Evolutionary conservation across 2,797 vertebrate genomes (phyloP).

Genomic region (Lutjanus argentimaculatus): DNA sequence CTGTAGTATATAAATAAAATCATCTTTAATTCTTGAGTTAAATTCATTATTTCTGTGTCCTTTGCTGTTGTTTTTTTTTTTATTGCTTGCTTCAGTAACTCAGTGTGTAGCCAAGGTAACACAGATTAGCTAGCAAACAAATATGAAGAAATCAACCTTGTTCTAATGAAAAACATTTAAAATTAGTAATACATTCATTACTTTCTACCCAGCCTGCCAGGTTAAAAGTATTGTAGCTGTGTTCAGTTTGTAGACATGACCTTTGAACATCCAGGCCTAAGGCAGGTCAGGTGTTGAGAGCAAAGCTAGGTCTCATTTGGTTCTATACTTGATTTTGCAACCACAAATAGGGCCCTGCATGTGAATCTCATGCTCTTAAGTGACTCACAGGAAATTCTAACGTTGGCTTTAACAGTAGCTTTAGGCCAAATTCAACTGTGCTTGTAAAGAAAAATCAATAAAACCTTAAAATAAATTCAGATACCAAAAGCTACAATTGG

Average conservation of each 20-base stretch:
- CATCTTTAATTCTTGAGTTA: too few species aligned
- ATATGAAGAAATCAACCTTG: too few species aligned
- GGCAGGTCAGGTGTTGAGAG: not conserved
- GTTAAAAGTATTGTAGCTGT: too few species aligned
- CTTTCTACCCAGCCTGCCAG: too few species aligned
- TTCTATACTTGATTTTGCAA: conserved; percentile 13
- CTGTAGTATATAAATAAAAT: too few species aligned
- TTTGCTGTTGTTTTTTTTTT: too few species aligned
- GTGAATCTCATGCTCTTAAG: conserved; percentile 25
- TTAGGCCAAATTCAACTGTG: conserved; percentile 20
- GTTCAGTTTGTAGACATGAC: not conserved
- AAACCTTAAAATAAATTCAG: conserved; percentile 39
- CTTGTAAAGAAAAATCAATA: conserved; percentile 49
- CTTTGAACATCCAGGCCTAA: not conserved
- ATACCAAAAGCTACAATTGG: conserved; percentile 19
- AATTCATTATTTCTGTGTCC: too few species aligned
- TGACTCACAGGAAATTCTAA: conserved; percentile 20
- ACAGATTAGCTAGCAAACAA: too few species aligned
- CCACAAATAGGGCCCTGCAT: conserved; percentile 9
- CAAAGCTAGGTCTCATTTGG: conserved; percentile 3
- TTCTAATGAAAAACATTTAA: too few species aligned
- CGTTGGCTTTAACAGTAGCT: conserved; percentile 35
- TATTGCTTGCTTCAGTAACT: too few species aligned
- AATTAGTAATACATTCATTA: too few species aligned
- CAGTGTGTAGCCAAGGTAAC: too few species aligned